Base-by-base conservation (phyloP, 2,888 invertebrate species). In the Brachypalpus laphriformis region DNA sequence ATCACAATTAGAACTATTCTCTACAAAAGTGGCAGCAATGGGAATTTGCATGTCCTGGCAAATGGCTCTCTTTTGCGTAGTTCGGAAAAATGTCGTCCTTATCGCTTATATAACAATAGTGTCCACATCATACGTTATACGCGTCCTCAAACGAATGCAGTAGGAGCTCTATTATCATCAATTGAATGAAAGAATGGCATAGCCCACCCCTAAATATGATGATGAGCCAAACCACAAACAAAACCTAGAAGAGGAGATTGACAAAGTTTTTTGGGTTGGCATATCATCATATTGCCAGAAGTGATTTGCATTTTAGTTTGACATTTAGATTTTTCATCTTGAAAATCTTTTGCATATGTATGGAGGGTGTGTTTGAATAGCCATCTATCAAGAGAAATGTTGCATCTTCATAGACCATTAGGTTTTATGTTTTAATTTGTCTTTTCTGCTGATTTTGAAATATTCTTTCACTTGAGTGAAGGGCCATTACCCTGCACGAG, bases 341-440 rank as follows among this genome's bases (percentile, higher is more conserved):
- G 20, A 45, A 61, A 42, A 45, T 16, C 61, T 14, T 42, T 28
- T 61, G 61, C 61, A 61, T 61, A 61, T 45, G 42, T 2, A 11
- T 37, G 22, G 5, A 16, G 4, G 22, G 40, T 51, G n/a, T 59
- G 57, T 59, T 40, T 59, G 57, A 7, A 18, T 3, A 56, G 5
- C 4, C 5, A 3, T 5, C 28, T 4, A n/a, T 22, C 54, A 3
- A 31, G 22, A 22, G n/a, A 40, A 6, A 40, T 14, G 11, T 9
- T 45, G 61, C 25, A 42, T 61, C 8, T 61, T 28, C 42, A 22
- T 45, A 25, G 9, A 3, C 16, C 61, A 61, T 28, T 61, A 4
- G 61, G 22, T 45, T 61, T 45, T 40, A 61, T 61, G 42, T 61
- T 28, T 28, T 61, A 61, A 61, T 61, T 61, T 61, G 61, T 42